Base-by-base conservation (phyloP, 2,113 vertebrate species). In the Sinocyclocheilus grahami region DNA sequence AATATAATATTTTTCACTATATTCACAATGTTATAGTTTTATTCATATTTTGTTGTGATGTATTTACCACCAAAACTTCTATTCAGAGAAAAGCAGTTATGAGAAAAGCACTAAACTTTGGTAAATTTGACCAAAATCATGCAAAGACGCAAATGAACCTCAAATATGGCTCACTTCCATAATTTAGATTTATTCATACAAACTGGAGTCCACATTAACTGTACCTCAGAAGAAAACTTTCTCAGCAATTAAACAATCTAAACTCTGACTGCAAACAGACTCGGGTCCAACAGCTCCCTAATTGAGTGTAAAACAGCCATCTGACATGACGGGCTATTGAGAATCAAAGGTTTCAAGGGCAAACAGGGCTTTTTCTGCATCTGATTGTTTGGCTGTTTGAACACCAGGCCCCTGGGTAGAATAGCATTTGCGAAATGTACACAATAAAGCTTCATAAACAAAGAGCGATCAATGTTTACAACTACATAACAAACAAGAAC, bases 361-460 rank as follows among this genome's bases (percentile, higher is more conserved):
- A 81, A 78, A 86, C 72, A 53, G 30, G 27, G 1, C 0, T 48
- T 78, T 78, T 51, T 78, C 18, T 53, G 51, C 24, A 11, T 67
- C 8, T 76, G 51, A 46, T 69, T 67, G 69, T 76, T 39, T 24
- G 71, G 79, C 72, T 83, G 78, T 83, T 86, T 62, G 51, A 69
- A 48, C 80, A 78, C 65, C n/a, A 62, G 53, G 22, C 62, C 39
- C 33, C 24, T 78, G 67, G 75, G 74, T 69, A 27, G 65, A 82
- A 63, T 51, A 78, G 46, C 22, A 46, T 53, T 82, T 81, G 71
- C 9, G 51, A 74, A 63, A 76, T 3, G 60, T 55, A 72, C 82
- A 58, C 81, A 67, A 75, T 76, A 76, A 58, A 88, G 58, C 75
- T 79, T 84, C 75, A 67, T 75, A 65, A 83, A 88, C 75, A 88